Percentiles rank a stretch among this genome's conserved stretches.
Evolutionary conservation across 2,888 invertebrate genomes (phyloP).

Genomic region (Ptilodon capucinus): DNA sequence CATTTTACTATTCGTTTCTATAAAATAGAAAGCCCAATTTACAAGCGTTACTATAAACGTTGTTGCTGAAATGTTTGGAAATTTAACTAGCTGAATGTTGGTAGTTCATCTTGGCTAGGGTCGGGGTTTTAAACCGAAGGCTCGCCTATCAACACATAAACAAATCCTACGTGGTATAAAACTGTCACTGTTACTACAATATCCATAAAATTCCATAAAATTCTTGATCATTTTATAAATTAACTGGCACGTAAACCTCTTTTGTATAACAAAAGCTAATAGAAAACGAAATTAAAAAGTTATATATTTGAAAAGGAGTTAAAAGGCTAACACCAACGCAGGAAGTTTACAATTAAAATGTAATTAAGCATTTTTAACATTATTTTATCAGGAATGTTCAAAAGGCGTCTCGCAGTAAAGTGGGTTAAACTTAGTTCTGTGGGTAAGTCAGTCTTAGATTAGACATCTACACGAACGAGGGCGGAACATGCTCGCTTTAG

Average conservation of each 20-base stretch:
- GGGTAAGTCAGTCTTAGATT: constrained; percentile 54
- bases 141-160: no score
- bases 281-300: background rate
- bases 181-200: no score
- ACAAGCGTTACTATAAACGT: no score
- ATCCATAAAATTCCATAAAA: no score
- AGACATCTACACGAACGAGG: constrained; percentile 54
- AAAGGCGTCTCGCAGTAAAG: constrained; percentile 46
- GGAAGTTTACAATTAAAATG: constrained; percentile 34
- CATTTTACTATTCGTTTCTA: no score
- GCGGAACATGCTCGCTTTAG: constrained; percentile 34
- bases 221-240: no score
- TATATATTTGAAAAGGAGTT: background rate
- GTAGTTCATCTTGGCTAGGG: no score
- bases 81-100: no score
- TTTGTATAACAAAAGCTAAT: background rate
- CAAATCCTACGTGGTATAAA: no score
- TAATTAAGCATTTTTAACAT: constrained; percentile 34
- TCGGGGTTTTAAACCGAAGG: no score
- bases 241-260: background rate
- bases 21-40: no score
- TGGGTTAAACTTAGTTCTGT: constrained; percentile 61
- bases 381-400: constrained; percentile 38
- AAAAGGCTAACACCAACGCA: constrained; percentile 11
- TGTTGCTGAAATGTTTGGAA: no score